These are phyloP conservation scores for Tachypleus tridentatus DNA, from an alignment of 1,140 invertebrate species.

Conservation along the genomic window DNA sequence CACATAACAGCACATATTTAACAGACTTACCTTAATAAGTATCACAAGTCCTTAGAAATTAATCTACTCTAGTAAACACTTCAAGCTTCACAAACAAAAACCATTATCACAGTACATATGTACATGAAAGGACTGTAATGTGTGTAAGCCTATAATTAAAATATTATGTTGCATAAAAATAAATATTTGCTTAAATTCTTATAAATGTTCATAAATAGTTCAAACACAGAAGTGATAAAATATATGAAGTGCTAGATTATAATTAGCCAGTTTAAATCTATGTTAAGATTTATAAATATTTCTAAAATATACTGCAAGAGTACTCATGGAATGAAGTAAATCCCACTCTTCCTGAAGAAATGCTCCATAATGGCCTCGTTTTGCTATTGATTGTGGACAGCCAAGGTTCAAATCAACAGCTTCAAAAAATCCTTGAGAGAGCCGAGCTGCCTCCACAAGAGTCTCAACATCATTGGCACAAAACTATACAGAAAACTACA, in stretches of 20 bases:
- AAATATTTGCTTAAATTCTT: too few relatives aligned
- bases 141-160: too few relatives aligned
- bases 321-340: slow-evolving; percentile 53
- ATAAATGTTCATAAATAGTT: too few relatives aligned
- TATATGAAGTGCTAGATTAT: not conserved
- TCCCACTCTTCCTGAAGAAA: slow-evolving; percentile 95
- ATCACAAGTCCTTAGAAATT: too few relatives aligned
- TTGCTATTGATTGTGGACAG: slow-evolving; percentile 44
- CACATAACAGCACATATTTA: too few relatives aligned
- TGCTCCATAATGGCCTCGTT: slow-evolving; percentile 49
- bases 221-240: not conserved
- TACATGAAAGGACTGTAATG: too few relatives aligned
- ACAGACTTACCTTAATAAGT: too few relatives aligned
- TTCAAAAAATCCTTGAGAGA: slow-evolving; percentile 79
- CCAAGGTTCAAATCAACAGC: slow-evolving; percentile 94
- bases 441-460: slow-evolving; percentile 69
- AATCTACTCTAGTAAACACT: too few relatives aligned
- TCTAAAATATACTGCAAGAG: not conserved
- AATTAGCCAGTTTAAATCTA: not conserved
- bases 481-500: slow-evolving; percentile 52
- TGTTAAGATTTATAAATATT: slow-evolving; percentile 9
- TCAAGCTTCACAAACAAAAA: too few relatives aligned
- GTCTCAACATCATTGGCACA: slow-evolving; percentile 89
- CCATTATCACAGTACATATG: too few relatives aligned
- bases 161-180: too few relatives aligned